These are phyloP conservation scores for Harpagoxenus sublaevis DNA, from an alignment of 2,888 invertebrate genomes.

Conservation along the genomic window DNA sequence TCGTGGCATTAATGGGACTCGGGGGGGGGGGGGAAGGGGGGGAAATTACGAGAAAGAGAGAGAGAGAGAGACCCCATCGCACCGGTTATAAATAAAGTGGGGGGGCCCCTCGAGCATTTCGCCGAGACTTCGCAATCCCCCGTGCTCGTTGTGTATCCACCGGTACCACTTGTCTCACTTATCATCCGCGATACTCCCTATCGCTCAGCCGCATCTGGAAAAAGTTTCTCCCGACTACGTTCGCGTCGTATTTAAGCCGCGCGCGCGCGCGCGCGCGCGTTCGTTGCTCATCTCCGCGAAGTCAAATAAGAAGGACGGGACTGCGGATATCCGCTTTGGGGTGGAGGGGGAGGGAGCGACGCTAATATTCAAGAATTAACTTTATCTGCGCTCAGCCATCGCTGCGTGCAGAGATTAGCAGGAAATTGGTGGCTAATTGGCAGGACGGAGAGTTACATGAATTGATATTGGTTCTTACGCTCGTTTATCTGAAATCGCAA, in stretches of 20 bases:
- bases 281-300: constrained; percentile 32
- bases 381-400: constrained; percentile 24
- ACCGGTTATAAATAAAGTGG: constrained; percentile 50
- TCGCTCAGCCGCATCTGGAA: constrained; percentile 54
- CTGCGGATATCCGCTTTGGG: constrained; percentile 40
- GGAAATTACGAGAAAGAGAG: not conserved
- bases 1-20: constrained; percentile 47
- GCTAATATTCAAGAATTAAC: constrained; percentile 36
- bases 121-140: constrained; percentile 52
- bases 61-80: not conserved
- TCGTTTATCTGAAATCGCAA: not conserved
- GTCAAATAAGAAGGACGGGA: constrained; percentile 36
- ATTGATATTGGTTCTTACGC: constrained; percentile 12
- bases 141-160: constrained; percentile 43
- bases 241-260: constrained; percentile 42
- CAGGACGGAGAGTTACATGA: not conserved
- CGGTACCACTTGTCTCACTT: constrained; percentile 53
- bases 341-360: not conserved
- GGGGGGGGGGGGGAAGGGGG: no score
- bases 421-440: constrained; percentile 42
- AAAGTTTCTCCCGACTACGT: constrained; percentile 30
- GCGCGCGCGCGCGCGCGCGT: constrained; percentile 34
- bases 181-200: constrained; percentile 48
- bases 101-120: constrained; percentile 41
- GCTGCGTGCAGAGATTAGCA: constrained; percentile 18